Evolutionary conservation across 2,888 invertebrate species (phyloP).

Genomic region (Drosophila prolongata): DNA sequence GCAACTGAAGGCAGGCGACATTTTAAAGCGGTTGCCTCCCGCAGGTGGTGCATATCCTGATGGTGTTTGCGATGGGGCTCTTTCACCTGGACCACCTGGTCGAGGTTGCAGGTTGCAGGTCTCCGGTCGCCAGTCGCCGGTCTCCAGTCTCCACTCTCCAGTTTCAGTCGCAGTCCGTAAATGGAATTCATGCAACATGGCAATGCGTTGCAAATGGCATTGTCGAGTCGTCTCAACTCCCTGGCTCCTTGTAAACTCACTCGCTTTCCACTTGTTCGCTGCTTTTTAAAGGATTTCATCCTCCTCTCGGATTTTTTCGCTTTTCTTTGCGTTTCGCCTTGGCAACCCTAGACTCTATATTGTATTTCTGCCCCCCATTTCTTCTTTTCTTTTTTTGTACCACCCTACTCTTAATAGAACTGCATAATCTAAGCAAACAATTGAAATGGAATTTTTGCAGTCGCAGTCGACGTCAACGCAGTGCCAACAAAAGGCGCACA

Average conservation of each 20-base stretch:
- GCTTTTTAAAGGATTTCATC: slow-evolving; percentile 38
- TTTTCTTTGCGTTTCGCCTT: slow-evolving; percentile 34
- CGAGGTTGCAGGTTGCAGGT: slow-evolving; percentile 13
- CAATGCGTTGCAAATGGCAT: slow-evolving; percentile 54
- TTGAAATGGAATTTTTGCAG: slow-evolving; percentile 79
- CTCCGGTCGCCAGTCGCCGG: slow-evolving; percentile 7
- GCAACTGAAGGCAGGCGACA: neutral
- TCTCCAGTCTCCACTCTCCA: slow-evolving; percentile 19
- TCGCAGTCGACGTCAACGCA: slow-evolving; percentile 28
- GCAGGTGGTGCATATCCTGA: slow-evolving; percentile 10
- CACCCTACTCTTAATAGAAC: slow-evolving; percentile 67
- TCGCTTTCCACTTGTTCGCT: slow-evolving; percentile 46
- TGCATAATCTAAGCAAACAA: slow-evolving; percentile 82
- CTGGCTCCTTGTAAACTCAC: slow-evolving; percentile 49
- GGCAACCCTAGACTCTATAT: slow-evolving; percentile 41
- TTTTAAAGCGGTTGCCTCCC: slow-evolving; percentile 23
- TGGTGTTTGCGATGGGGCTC: slow-evolving; percentile 12
- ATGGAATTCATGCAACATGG: slow-evolving; percentile 54
- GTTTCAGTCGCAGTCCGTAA: slow-evolving; percentile 40
- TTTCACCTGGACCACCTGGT: slow-evolving; percentile 26
- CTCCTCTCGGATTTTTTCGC: slow-evolving; percentile 17
- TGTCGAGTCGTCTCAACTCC: slow-evolving; percentile 52
- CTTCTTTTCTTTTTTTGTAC: slow-evolving; percentile 20
- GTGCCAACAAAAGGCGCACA: slow-evolving; percentile 57
- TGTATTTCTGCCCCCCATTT: slow-evolving; percentile 19